Base-by-base conservation (phyloP, 1,140 invertebrate genomes). In the Lepidurus couesii region DNA sequence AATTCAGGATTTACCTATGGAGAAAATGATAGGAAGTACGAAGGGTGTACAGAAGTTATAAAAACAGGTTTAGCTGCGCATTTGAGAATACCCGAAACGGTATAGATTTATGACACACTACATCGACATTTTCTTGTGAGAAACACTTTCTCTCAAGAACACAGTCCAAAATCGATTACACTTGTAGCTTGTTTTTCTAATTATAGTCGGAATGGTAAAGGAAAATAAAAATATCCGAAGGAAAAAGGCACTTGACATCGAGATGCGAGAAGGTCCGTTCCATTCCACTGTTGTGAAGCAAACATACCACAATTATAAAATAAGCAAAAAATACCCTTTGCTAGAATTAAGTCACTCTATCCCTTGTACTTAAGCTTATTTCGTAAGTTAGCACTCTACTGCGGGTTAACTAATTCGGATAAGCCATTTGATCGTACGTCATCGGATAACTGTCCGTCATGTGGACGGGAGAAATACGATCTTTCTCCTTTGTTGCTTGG, bases 401-500 rank as follows among this genome's bases (percentile, higher is more conserved):
- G 45, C 0, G 21, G 6, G 53, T 7, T 7, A 65, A 16, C 21
- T 65, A 65, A 65, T 65, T 65, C 16, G 53, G 53, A 21, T 65
- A 65, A 7, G 53, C 53, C 53, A 65, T 65, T 7, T 65, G 53
- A 65, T 65, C 42, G 24, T 77, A 26, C n/a, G 16, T 53, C 26
- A 44, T 45, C 44, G 76, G 76, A 45, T 34, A 77, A 47, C 44
- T 21, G 42, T 53, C 44, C 8, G 42, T 45, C 7, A 24, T 26
- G 26, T 77, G 44, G 34, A 53, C 8, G 7, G 76, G 76, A 7
- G 76, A 47, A 42, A 77, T n/a, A 4, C 65, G 44, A 43, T 77
- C 76, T 47, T 65, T 21, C 21, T 24, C 76, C 13, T 42, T 45
- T 11, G 11, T 53, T 77, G n/a, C 76, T 77, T 77, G 76, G 9